Conservation (phyloP, 1,140 invertebrate species). For the Acromyrmex charruanus region DNA sequence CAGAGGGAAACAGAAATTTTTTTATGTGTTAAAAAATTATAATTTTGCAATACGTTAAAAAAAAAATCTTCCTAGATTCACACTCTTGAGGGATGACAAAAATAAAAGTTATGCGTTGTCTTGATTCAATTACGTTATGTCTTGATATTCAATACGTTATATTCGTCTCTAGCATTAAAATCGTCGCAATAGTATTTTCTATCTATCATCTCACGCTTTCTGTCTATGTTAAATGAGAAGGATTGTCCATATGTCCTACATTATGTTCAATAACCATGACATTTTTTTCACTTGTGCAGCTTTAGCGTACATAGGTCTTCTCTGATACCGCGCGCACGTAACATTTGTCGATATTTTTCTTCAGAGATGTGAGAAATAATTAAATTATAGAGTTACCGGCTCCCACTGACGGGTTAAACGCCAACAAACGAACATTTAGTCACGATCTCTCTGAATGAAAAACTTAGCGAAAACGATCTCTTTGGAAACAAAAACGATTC, state of each 20-base stretch:
- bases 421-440: constrained; percentile 7
- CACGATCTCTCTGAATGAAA: neutral
- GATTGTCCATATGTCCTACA: constrained; percentile 29
- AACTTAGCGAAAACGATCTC: constrained; percentile 10
- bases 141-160: neutral
- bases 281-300: constrained; percentile 48
- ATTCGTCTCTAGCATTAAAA: neutral
- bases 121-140: neutral
- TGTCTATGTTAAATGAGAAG: constrained; percentile 6
- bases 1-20: too few species aligned
- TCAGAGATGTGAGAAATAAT: constrained; percentile 49
- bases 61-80: too few species aligned
- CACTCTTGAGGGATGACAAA: neutral
- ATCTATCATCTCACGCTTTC: neutral
- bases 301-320: constrained; percentile 51
- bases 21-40: too few species aligned
- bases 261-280: constrained; percentile 53
- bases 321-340: constrained; percentile 1
- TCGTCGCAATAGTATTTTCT: neutral
- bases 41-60: too few species aligned
- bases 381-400: constrained; percentile 27
- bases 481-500: neutral
- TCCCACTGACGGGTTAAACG: neutral
- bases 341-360: constrained; percentile 51
- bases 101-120: neutral